Evolutionary conservation across 2,113 vertebrate genomes (phyloP), one percentile per base, ranked within the genome.

Genomic region (Chloropsis hardwickii): DNA sequence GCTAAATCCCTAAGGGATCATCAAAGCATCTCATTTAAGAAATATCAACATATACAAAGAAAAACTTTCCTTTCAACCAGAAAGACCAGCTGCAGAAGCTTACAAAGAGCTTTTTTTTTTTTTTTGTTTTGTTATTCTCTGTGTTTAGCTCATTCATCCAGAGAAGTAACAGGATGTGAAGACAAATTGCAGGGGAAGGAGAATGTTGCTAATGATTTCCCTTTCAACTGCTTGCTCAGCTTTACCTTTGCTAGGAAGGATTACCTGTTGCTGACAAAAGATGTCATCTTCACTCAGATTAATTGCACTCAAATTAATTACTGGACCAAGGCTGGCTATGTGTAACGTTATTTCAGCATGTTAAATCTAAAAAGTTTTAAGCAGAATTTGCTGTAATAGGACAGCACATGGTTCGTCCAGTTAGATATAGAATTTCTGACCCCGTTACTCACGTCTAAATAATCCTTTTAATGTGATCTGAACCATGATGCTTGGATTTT

Each of bases 191-290:
- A 3, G 45, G 70, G 11, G 4, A 65, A 85, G 48, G 39, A 48
- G 74, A 85, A 73, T 3, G 3, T 14, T 25, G 39, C 27, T 82
- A 87, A 69, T 54, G 29, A 91, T 88, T 95, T 88, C 44, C 76
- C 77, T 97, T 94, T 90, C 66, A 87, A 62, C 45, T 58, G 84
- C 92, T 88, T 88, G 78, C 66, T 95, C 67, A 73, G 78, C 62
- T 91, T 86, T 89, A 95, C 92, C 69, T 89, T 66, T 56, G 65
- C 72, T 67, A 67, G 81, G 81, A 83, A 70, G 37, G 61, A 92
- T 69, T 89, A 89, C 93, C 74, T 85, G 74, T 72, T 80, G 74
- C 81, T 95, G 66, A 88, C 78, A 93, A 77, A 87, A 94, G 90
- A 72, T 73, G 70, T 94, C 66, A 37, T 58, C 81, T 81, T 80